Conservation (phyloP, 1,140 invertebrate species). For the Meteorus sp. region DNA sequence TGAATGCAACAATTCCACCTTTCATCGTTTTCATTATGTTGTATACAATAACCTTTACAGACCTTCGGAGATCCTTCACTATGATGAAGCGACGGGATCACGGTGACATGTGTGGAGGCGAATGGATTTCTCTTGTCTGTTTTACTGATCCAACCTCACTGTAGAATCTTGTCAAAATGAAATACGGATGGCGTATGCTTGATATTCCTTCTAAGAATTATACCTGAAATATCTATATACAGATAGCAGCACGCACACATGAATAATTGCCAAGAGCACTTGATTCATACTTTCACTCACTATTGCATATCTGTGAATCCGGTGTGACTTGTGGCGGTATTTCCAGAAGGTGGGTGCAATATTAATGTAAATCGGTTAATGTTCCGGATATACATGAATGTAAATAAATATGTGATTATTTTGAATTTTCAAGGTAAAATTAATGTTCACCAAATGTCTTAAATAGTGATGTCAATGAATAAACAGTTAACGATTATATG, state of each 20-base stretch:
- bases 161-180: no score
- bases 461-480: not conserved
- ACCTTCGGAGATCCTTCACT: no score
- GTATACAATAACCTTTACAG: no score
- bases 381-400: constrained; percentile 11
- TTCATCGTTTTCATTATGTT: no score
- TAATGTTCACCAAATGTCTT: not conserved
- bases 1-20: no score
- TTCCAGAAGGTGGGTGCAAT: constrained; percentile 24
- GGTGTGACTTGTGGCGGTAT: constrained; percentile 30
- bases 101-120: no score
- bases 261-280: not conserved
- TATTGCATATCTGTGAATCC: constrained; percentile 14
- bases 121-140: no score
- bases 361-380: constrained; percentile 4
- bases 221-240: no score
- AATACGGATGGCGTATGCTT: no score
- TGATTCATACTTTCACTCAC: not conserved
- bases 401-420: constrained; percentile 7
- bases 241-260: constrained; percentile 3
- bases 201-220: no score
- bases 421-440: not conserved
- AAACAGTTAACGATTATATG: constrained; percentile 3
- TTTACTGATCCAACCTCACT: no score
- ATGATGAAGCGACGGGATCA: no score